Evolutionary conservation across 2,113 vertebrate species (phyloP).

Genomic region (Lota lota): DNA sequence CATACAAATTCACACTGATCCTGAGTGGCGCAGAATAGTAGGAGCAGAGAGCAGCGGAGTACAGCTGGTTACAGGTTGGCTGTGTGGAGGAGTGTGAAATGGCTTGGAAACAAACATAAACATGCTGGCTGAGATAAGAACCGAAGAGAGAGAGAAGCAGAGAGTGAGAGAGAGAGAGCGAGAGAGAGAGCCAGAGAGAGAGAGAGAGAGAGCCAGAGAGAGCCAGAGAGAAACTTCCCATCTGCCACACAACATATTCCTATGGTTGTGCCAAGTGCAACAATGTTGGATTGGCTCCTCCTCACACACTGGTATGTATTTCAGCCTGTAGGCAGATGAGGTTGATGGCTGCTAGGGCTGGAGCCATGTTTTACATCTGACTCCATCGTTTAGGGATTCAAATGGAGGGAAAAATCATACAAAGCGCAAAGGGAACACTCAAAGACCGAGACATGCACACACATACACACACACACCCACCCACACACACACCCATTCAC

Average conservation of each 20-base stretch:
- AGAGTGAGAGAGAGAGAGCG: neutral
- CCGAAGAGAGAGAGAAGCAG: neutral
- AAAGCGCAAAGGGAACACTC: neutral
- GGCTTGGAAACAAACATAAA: too few species aligned
- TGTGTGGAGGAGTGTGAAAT: too few species aligned
- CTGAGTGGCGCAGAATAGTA: too few species aligned
- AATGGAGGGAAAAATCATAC: neutral
- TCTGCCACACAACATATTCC: conserved; percentile 25
- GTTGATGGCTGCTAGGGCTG: conserved; percentile 12
- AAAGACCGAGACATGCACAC: neutral
- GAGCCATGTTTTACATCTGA: conserved; percentile 22
- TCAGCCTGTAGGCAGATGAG: conserved; percentile 26
- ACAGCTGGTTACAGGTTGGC: too few species aligned
- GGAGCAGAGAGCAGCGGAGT: too few species aligned
- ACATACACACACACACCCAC: conserved; percentile 4
- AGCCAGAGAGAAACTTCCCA: conserved; percentile 10
- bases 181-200: conserved; percentile 1
- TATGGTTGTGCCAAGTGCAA: conserved; percentile 28
- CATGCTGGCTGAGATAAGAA: too few species aligned
- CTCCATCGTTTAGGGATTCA: conserved; percentile 4
- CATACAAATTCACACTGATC: too few species aligned
- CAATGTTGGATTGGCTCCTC: conserved; percentile 13
- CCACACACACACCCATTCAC: too few species aligned
- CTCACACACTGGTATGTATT: conserved; percentile 5
- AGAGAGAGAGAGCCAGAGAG: conserved; percentile 8